These are phyloP conservation scores for Sebastolobus alascanus DNA, from an alignment of 2,797 vertebrate species.

Conservation along the genomic window DNA sequence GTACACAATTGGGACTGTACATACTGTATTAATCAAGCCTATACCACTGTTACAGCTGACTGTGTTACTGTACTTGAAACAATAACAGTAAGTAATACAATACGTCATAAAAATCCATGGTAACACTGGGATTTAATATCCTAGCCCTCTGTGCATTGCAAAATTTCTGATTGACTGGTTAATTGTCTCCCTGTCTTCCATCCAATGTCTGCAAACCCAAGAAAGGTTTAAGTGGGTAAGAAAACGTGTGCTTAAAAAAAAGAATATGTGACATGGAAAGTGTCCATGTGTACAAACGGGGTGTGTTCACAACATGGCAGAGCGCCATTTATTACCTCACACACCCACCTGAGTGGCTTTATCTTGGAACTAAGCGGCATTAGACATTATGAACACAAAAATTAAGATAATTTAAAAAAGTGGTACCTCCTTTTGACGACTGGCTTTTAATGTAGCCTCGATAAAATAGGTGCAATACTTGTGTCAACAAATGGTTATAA, in stretches of 20 bases:
- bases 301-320: constrained; percentile 31
- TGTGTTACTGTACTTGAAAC: neutral
- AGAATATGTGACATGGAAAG: constrained; percentile 9
- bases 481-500: neutral
- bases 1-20: neutral
- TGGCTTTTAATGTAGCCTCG: neutral
- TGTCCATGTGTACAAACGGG: constrained; percentile 36
- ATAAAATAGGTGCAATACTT: neutral
- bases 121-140: neutral
- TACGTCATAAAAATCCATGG: neutral
- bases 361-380: constrained; percentile 40
- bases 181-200: neutral
- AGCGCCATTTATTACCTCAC: neutral
- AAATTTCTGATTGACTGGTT: neutral
- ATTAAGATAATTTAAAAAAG: neutral
- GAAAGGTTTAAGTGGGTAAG: neutral
- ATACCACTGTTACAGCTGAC: neutral
- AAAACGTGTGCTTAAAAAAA: neutral
- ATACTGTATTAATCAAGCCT: neutral
- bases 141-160: neutral
- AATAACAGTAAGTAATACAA: neutral
- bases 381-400: neutral
- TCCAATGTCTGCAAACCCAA: neutral
- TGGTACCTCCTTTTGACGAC: neutral
- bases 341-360: neutral